Evolutionary conservation across 2,113 vertebrate species (phyloP).

Genomic region (Coracopsis vasa): DNA sequence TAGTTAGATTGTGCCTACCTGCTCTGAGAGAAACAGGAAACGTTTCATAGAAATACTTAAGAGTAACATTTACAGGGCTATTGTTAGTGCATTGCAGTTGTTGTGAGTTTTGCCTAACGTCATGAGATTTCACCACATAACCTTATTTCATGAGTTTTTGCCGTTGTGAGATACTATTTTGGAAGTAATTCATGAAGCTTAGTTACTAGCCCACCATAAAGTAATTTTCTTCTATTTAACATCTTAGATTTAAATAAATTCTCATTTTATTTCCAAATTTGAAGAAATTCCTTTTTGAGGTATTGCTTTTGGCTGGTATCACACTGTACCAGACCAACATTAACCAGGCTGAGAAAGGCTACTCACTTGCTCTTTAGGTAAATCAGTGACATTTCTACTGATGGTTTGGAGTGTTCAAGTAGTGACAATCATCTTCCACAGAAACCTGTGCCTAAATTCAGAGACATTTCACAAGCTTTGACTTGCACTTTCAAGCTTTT

Average conservation of each 20-base stretch:
- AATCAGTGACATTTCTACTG: background rate
- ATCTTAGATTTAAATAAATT: background rate
- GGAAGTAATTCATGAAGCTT: background rate
- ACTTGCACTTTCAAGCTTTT: background rate
- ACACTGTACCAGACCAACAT: background rate
- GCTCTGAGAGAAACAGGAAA: background rate
- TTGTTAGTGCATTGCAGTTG: background rate
- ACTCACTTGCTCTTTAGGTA: background rate
- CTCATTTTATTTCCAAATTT: background rate
- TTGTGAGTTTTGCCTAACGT: background rate
- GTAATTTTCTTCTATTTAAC: background rate
- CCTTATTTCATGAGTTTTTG: background rate
- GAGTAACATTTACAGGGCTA: background rate
- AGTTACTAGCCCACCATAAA: background rate
- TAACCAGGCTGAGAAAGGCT: background rate
- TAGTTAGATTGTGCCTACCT: background rate
- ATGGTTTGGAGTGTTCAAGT: background rate
- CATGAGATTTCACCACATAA: background rate
- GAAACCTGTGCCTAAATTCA: background rate
- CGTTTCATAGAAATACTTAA: background rate
- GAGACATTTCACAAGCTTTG: background rate
- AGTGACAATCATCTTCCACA: background rate
- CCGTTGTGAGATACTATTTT: background rate
- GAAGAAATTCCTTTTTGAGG: background rate
- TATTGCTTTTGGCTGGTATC: background rate